Base-by-base conservation (phyloP, 1,140 invertebrate genomes). In the Aphelenchoides besseyi region DNA sequence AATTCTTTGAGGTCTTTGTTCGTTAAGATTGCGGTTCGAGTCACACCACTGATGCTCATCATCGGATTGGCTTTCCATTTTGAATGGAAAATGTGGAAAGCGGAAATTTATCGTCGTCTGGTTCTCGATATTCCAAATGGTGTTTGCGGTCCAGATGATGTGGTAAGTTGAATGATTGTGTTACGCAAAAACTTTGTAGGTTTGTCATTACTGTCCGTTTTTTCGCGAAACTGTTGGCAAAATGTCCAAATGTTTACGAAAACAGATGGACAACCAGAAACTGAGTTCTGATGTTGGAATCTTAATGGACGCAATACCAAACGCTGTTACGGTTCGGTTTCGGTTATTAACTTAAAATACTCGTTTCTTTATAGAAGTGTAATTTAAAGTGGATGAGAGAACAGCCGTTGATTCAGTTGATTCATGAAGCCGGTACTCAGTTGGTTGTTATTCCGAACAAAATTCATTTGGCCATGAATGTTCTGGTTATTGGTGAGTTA, bases 401-500 rank as follows among this genome's bases (percentile, higher is more conserved):
- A 32, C 63, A 66, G 23, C 63, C 16, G 63, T 33, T 37, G 18
- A 32, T 66, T 35, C 63, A 66, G 3, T 12, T 66, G 63, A 66
- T 66, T 30, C 12, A 33, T 2, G 16, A 36, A 12, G 12, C 12
- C 12, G 36, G 30, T 2, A 66, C 63, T 3, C 30, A 36, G 32
- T 53, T 66, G 12, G 30, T 37, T 1, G 12, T 66, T 26, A 23
- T 32, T 53, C 36, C 63, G 12, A n/a, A 12, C 16, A 37, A 37
- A 18, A 16, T 37, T 18, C 30, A 30, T 37, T 26, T 33, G 12
- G 12, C 63, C 12, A 29, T 66, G 16, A 66, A 12, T 12, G 63
- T 29, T 23, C 30, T 66, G 30, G 63, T 66, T 30, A 66, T 66
- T 30, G 63, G 63, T 59, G 23, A 59, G 55, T 59, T 59, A 23